Evolutionary conservation across 2,888 invertebrate genomes (phyloP).

Genomic region (Sphaerophoria rueppellii): DNA sequence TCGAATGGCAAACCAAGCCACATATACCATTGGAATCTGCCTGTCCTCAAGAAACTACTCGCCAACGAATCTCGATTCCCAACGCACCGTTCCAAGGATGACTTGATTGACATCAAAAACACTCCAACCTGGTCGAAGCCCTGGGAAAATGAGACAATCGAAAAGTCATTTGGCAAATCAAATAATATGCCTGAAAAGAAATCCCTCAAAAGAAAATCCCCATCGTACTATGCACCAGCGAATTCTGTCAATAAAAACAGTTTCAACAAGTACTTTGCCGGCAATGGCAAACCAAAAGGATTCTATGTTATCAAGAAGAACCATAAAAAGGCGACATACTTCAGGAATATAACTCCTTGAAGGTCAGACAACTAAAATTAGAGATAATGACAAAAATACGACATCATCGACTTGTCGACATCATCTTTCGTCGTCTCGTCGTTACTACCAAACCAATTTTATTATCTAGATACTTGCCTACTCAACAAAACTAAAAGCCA

Average conservation of each 20-base stretch:
- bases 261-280: conserved; percentile 90
- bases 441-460: too few species aligned
- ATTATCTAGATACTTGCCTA: conserved; percentile 25
- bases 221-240: conserved; percentile 89
- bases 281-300: conserved; percentile 92
- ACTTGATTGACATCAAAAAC: conserved; percentile 85
- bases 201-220: conserved; percentile 84
- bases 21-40: conserved; percentile 95
- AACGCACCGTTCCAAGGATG: conserved; percentile 81
- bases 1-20: conserved; percentile 92
- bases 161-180: conserved; percentile 82
- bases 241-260: conserved; percentile 84
- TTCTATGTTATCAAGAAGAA: conserved; percentile 93
- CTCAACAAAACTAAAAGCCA: background rate
- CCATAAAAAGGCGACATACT: conserved; percentile 86
- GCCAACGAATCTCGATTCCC: conserved; percentile 83
- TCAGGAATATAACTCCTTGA: conserved; percentile 89
- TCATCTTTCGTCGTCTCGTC: too few species aligned
- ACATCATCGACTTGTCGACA: conserved; percentile 56
- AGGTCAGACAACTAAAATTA: conserved; percentile 45
- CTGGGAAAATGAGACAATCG: conserved; percentile 82
- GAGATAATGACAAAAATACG: conserved; percentile 41
- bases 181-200: conserved; percentile 80
- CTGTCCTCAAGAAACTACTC: conserved; percentile 85
- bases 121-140: conserved; percentile 85